These are phyloP conservation scores for Pygmarrhopalites habei DNA, from an alignment of 1,140 invertebrate species.

Conservation along the genomic window DNA sequence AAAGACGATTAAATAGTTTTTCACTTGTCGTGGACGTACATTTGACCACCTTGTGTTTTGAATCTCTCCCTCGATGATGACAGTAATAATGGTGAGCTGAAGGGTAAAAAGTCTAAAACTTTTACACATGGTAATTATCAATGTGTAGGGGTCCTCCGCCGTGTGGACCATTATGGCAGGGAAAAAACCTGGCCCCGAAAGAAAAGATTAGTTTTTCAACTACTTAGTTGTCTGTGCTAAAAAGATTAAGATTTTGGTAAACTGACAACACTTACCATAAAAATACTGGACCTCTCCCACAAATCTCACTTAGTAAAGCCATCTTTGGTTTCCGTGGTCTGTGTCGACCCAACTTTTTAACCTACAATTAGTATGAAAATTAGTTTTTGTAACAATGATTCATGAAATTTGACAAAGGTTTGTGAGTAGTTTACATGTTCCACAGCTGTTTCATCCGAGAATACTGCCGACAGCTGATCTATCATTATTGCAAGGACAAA, in stretches of 20 bases:
- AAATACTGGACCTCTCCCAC: slow-evolving; percentile 62
- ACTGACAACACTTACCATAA: no score
- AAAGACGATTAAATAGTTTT: no score
- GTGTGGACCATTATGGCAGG: slow-evolving; percentile 32
- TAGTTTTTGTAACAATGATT: no score
- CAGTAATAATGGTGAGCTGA: no score
- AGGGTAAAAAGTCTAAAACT: no score
- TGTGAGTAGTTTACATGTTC: slow-evolving; percentile 61
- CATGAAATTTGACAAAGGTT: no score
- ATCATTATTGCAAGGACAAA: slow-evolving; percentile 83
- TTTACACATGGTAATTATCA: slow-evolving; percentile 33
- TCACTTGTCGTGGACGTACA: no score
- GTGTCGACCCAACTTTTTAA: slow-evolving; percentile 42
- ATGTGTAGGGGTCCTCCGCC: slow-evolving; percentile 11
- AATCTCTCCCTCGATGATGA: no score
- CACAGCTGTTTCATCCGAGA: slow-evolving; percentile 71
- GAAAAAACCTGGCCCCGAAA: no score
- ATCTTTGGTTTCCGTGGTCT: slow-evolving; percentile 60
- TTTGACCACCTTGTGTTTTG: no score
- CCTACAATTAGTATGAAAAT: slow-evolving; percentile 32
- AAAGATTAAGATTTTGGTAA: slow-evolving; percentile 58
- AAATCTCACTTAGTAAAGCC: slow-evolving; percentile 67
- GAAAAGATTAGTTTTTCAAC: background rate
- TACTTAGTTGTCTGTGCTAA: slow-evolving; percentile 8
- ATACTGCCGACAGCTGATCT: slow-evolving; percentile 79